Percentiles rank a stretch among this genome's conserved stretches.
These are phyloP conservation scores for Palaemon carinicauda DNA, from an alignment of 1,140 invertebrate species.

Conservation along the genomic window DNA sequence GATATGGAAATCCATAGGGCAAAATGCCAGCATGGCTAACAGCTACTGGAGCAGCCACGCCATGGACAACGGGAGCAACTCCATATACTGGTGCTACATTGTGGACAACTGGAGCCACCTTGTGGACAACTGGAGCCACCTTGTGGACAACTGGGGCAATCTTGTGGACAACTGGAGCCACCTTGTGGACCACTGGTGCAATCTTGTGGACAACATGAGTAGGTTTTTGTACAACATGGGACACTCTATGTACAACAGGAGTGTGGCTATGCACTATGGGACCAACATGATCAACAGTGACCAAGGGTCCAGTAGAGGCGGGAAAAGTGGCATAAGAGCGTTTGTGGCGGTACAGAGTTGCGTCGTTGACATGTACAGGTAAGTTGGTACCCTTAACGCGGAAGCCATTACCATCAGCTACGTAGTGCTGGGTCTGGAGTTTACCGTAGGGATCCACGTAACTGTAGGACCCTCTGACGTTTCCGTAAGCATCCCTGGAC, in stretches of 20 bases:
- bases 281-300: background rate
- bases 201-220: no score
- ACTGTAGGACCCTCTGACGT: slow-evolving; percentile 29
- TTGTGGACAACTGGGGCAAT: no score
- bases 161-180: no score
- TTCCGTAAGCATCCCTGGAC: slow-evolving; percentile 24
- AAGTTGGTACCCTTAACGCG: slow-evolving; percentile 61
- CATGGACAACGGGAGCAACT: no score
- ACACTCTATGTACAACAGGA: background rate
- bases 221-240: background rate
- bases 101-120: no score
- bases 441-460: slow-evolving; percentile 36
- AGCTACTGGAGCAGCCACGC: no score
- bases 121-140: no score
- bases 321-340: slow-evolving; percentile 35
- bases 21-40: no score
- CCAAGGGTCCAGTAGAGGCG: slow-evolving; percentile 15
- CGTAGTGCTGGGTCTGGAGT: slow-evolving; percentile 35
- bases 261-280: background rate
- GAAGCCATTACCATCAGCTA: slow-evolving; percentile 67
- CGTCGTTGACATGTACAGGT: background rate
- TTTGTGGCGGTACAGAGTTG: background rate
- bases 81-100: no score
- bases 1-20: no score
- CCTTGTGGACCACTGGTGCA: no score